phyloP scores from a whole-genome alignment of 53 echinoderm and acorn worm species.

The Hippasteria phrygiana region DNA sequence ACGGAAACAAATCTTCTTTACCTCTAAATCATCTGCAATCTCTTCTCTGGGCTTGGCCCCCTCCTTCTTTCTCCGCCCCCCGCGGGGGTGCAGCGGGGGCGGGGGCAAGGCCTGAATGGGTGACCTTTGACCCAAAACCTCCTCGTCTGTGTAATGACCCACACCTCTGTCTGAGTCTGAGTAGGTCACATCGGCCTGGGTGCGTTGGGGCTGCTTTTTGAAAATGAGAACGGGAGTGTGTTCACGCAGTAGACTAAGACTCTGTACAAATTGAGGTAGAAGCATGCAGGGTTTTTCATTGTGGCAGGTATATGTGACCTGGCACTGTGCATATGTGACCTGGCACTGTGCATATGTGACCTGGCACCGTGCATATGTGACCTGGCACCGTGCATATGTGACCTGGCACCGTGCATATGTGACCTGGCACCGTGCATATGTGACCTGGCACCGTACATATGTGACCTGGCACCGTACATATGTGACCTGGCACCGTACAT shows the following conservation, averaged over 20 bases:
- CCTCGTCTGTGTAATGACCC: background rate
- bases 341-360: too few relatives aligned
- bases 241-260: constrained; percentile 28
- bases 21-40: constrained; percentile 56
- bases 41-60: background rate
- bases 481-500: too few relatives aligned
- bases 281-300: background rate
- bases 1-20: background rate
- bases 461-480: too few relatives aligned
- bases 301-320: background rate
- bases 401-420: too few relatives aligned
- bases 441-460: too few relatives aligned
- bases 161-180: background rate
- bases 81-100: constrained; percentile 44
- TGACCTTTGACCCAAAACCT: constrained; percentile 27
- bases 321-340: too few relatives aligned
- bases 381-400: too few relatives aligned
- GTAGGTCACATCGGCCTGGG: background rate
- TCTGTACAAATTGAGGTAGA: constrained; percentile 6
- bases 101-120: constrained; percentile 55
- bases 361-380: too few relatives aligned
- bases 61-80: constrained; percentile 17
- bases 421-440: too few relatives aligned
- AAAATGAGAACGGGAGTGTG: constrained; percentile 10
- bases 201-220: constrained; percentile 25